A percentile compares a stretch with the other conserved stretches of the same genome.
Conservation (phyloP, 1,140 invertebrate genomes). For the Drosophila mayri region DNA sequence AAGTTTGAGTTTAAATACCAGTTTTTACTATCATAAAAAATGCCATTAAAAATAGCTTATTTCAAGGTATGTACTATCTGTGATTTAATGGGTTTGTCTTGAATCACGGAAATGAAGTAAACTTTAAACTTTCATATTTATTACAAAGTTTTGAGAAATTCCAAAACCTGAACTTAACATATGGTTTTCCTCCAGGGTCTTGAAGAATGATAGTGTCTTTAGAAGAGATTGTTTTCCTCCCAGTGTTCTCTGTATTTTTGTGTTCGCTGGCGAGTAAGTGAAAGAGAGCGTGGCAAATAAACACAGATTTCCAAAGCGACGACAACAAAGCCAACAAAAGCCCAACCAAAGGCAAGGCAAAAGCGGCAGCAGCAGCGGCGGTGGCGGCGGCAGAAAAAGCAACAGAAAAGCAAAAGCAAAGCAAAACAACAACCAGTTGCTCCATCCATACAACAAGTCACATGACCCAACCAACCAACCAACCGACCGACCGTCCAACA, state of each 20-base stretch:
- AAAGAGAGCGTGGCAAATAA: conserved; percentile 81
- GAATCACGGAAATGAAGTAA: too few species aligned
- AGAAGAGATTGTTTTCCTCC: background rate
- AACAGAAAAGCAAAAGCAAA: conserved; percentile 32
- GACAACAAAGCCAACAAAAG: conserved; percentile 54
- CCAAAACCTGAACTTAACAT: background rate
- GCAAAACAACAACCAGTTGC: conserved; percentile 75
- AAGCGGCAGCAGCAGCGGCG: conserved; percentile 12
- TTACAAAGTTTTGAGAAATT: background rate
- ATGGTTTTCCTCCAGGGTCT: background rate
- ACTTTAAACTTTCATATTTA: background rate
- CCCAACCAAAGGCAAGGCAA: conserved; percentile 30
- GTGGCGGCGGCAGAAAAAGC: conserved; percentile 11
- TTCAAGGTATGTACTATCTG: background rate
- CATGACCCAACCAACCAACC: conserved; percentile 76
- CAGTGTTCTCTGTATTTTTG: conserved; percentile 24
- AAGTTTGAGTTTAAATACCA: background rate
- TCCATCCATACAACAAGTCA: conserved; percentile 77
- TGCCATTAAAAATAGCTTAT: background rate
- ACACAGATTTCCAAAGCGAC: conserved; percentile 81
- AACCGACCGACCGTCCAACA: conserved; percentile 43
- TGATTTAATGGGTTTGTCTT: background rate
- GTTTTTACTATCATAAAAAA: background rate
- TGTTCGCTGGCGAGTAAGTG: conserved; percentile 47
- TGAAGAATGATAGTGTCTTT: background rate